Percentiles rank a stretch among this genome's conserved stretches.
Evolutionary conservation across 2,113 vertebrate genomes (phyloP).

Genomic region (Dicentrarchus labrax): DNA sequence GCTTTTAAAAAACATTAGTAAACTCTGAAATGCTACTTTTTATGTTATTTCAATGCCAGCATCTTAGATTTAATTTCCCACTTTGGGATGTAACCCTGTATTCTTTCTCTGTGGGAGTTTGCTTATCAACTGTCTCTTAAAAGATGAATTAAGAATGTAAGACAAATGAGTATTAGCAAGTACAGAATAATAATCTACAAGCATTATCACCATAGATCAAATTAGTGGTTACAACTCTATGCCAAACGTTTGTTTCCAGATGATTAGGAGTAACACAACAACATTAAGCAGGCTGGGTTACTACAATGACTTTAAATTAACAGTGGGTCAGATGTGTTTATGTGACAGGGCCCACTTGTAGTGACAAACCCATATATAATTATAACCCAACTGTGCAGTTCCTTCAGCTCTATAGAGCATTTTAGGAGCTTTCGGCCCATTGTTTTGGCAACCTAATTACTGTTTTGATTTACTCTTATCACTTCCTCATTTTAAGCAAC

Average conservation of each 20-base stretch:
- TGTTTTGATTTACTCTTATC: neutral
- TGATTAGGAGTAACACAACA: neutral
- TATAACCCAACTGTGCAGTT: neutral
- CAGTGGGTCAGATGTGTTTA: neutral
- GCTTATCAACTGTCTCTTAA: neutral
- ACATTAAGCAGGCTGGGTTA: neutral
- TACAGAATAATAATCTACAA: neutral
- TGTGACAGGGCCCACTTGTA: neutral
- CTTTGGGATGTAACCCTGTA: neutral
- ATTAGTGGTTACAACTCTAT: too few species aligned
- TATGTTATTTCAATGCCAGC: neutral
- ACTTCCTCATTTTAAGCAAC: neutral
- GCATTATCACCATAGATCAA: neutral
- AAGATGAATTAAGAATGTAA: neutral
- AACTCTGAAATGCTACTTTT: neutral
- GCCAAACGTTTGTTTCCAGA: neutral
- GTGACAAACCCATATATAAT: neutral
- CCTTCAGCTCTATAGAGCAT: neutral
- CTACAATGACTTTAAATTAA: neutral
- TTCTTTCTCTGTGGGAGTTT: neutral
- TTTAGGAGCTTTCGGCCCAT: neutral
- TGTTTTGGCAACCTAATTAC: neutral
- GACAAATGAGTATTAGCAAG: neutral
- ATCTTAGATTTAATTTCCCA: neutral
- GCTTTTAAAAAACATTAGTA: neutral